These are phyloP conservation scores for Acrossocheilus wenchowensis DNA, from an alignment of 2,797 vertebrate species.

Conservation along the genomic window DNA sequence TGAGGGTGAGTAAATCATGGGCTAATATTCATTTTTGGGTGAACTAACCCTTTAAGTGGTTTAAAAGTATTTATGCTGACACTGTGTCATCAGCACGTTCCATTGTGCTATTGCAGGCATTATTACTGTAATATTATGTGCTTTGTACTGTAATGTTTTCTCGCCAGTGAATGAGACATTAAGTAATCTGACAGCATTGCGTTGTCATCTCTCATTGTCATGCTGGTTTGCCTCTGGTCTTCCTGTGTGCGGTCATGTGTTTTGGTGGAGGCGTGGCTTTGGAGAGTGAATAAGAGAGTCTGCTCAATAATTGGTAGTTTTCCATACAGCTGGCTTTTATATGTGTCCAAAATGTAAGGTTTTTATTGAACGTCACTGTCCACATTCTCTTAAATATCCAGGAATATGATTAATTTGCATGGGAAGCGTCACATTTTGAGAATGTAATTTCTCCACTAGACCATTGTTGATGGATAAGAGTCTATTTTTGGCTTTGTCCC, in stretches of 20 bases:
- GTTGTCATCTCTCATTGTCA: not conserved
- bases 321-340: not conserved
- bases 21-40: no score
- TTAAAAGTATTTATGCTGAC: not conserved
- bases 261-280: no score
- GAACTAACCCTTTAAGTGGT: no score
- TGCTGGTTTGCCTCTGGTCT: not conserved
- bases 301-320: not conserved
- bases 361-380: no score
- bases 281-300: not conserved
- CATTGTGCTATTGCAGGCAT: not conserved
- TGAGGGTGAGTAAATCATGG: no score
- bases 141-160: not conserved
- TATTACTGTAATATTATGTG: not conserved
- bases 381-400: not conserved
- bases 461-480: not conserved
- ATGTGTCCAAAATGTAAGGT: not conserved
- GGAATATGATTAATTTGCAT: conserved; percentile 22
- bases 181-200: not conserved
- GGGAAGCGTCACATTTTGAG: not conserved
- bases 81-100: not conserved
- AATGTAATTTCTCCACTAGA: not conserved
- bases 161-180: not conserved
- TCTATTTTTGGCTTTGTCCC: not conserved
- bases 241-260: no score